Evolutionary conservation across 2,888 invertebrate species (phyloP), one percentile per base, ranked within the genome.

Genomic region (Pyralis farinalis): DNA sequence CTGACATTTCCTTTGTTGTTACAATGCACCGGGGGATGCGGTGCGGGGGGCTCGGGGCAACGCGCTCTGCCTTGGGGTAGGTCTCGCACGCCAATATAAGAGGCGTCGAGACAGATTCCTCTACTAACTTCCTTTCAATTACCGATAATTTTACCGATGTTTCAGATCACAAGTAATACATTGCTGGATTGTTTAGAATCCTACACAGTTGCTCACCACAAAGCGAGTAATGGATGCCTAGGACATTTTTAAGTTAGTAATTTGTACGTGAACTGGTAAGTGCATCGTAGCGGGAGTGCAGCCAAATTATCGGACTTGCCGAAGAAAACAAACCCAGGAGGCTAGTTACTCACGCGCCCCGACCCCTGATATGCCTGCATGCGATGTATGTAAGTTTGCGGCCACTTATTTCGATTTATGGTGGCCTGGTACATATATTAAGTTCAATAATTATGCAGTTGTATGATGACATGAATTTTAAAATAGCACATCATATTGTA

Each of bases 51-150:
- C 2, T 12, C 51, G 60, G 71, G 67, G 63, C 69, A 85, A 79
- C 59, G 61, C 60, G 57, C 67, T 53, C 50, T 57, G 56, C 55
- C 63, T 79, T 87, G 73, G 79, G 84, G 86, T 80, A 87, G 86
- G 86, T 86, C 82, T 70, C 60, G 66, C 60, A 59, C 58, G 55
- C 61, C 58, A 58, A 53, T 61, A 40, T 34, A 63, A 60, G 56
- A 53, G 63, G 58, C 61, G 70, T 56, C 79, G 69, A 75, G 78
- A 76, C 79, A 55, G 56, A 44, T 46, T 40, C 64, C 53, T 32
- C 37, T 51, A 80, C 71, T 47, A 51, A 45, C 40, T 21, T 34
- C 48, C 21, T 46, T 55, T 47, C 61, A 64, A 69, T 69, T 68
- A 69, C 48, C 37, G 25, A 12, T 34, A 43, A 55, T 37, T 44